These are phyloP conservation scores for Carassius auratus DNA, from an alignment of 2,113 vertebrate species.

Conservation along the genomic window DNA sequence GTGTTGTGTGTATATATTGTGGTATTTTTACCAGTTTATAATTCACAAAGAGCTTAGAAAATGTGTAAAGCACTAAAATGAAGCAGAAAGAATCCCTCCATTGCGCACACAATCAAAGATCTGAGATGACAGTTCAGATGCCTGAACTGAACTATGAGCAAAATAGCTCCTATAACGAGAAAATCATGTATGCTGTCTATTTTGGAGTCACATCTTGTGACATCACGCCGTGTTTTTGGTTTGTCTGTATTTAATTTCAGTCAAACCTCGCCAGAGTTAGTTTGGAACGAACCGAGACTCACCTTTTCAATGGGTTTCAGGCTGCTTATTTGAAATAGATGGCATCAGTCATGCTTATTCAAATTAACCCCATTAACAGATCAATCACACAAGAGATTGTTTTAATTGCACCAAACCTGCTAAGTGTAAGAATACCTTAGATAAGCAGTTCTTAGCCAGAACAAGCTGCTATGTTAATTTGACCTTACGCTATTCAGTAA, in stretches of 20 bases:
- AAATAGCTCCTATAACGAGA: neutral
- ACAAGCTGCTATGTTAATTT: neutral
- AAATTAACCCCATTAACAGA: neutral
- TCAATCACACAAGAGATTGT: neutral
- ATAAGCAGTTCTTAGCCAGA: neutral
- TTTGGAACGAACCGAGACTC: neutral
- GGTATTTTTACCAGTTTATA: neutral
- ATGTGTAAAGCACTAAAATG: neutral
- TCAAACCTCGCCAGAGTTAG: neutral
- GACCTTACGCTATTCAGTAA: neutral
- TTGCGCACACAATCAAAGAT: neutral
- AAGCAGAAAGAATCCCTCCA: neutral
- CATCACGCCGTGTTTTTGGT: neutral
- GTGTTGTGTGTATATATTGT: neutral
- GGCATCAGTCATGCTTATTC: neutral
- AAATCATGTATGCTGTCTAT: neutral
- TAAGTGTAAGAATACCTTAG: neutral
- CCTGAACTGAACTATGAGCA: neutral
- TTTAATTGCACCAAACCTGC: neutral
- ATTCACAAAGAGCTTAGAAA: neutral
- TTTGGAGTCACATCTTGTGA: neutral
- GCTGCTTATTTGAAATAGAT: too few relatives aligned
- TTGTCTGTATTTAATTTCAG: neutral
- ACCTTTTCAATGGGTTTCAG: neutral
- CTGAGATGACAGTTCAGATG: neutral